Evolutionary conservation across 2,888 invertebrate genomes (phyloP), one percentile per base, ranked within the genome.

Genomic region (Amphimallon solstitiale): DNA sequence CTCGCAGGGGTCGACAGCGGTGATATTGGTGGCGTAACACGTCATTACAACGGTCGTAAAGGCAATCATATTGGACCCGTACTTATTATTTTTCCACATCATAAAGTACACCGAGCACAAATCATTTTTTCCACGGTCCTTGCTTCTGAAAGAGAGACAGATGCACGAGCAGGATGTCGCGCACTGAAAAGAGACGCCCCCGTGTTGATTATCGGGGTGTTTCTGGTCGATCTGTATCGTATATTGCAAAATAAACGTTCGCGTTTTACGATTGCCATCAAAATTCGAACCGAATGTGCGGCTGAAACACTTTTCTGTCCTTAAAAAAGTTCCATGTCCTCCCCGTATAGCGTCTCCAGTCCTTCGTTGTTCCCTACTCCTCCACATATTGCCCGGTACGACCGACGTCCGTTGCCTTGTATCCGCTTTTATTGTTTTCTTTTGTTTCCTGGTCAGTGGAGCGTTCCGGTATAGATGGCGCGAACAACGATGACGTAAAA

Each of bases 71-170:
- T 76, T 75, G 76, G 76, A 74, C 75, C 56, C 75, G 75, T 74
- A 76, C 77, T 77, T 77, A 77, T 77, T 77, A 77, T 77, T 77
- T 77, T 77, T 77, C 77, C 76, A 74, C 75, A 75, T 76, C 77
- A 77, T 77, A 77, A 76, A 77, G 70, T 74, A 70, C 73, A 67
- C 69, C 63, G 70, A 68, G 67, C 73, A 75, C 76, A 77, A 77
- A 77, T 77, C 77, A 77, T 73, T 73, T 67, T 66, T 61, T 49
- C 45, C 63, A 17, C 40, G 46, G 63, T 59, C 52, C 34, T 51
- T 61, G 65, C 65, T 45, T 51, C 45, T 51, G 40, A 35, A 34
- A 51, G 63, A 64, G 67, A 67, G 71, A 72, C 70, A 67, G 70
- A 72, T 69, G 70, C 54, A 66, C 56, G 63, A 60, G 68, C 69